Percentiles rank a stretch among this genome's conserved stretches.
Evolutionary conservation across 2,888 invertebrate genomes (phyloP).

Genomic region (Eulithis prunata): DNA sequence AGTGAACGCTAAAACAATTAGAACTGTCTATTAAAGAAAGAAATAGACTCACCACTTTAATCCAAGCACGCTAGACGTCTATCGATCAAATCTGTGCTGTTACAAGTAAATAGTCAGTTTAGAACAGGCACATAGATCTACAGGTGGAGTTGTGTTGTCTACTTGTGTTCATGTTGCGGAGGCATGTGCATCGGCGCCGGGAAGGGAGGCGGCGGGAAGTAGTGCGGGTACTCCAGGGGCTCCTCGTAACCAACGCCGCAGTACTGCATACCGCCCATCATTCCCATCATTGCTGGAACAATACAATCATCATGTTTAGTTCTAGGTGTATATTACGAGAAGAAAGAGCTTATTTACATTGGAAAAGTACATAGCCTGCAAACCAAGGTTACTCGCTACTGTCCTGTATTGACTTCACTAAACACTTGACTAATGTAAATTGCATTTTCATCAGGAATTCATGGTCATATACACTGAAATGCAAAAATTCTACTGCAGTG

Average conservation of each 20-base stretch:
- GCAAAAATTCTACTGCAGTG: too few relatives aligned
- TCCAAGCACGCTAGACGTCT: too few relatives aligned
- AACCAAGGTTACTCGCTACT: too few relatives aligned
- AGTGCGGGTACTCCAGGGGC: slow-evolving; percentile 64
- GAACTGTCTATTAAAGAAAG: too few relatives aligned
- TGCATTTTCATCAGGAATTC: too few relatives aligned
- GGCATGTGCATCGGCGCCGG: slow-evolving; percentile 42
- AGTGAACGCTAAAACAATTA: too few relatives aligned
- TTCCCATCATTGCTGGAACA: slow-evolving; percentile 71
- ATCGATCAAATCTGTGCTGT: too few relatives aligned
- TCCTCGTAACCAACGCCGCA: slow-evolving; percentile 64
- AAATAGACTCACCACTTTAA: too few relatives aligned
- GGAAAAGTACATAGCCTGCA: not conserved
- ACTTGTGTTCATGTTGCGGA: slow-evolving; percentile 60
- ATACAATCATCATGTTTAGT: not conserved
- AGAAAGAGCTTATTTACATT: not conserved
- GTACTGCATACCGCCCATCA: slow-evolving; percentile 76
- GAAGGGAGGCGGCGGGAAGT: slow-evolving; percentile 47
- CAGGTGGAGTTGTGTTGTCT: slow-evolving; percentile 20
- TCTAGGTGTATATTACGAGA: too few relatives aligned
- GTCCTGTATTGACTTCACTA: too few relatives aligned
- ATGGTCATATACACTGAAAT: too few relatives aligned
- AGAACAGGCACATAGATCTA: not conserved
- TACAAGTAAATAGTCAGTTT: not conserved
- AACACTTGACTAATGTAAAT: too few relatives aligned